Conservation (phyloP, 2,888 invertebrate species). For the Tryphoninae sp. region DNA sequence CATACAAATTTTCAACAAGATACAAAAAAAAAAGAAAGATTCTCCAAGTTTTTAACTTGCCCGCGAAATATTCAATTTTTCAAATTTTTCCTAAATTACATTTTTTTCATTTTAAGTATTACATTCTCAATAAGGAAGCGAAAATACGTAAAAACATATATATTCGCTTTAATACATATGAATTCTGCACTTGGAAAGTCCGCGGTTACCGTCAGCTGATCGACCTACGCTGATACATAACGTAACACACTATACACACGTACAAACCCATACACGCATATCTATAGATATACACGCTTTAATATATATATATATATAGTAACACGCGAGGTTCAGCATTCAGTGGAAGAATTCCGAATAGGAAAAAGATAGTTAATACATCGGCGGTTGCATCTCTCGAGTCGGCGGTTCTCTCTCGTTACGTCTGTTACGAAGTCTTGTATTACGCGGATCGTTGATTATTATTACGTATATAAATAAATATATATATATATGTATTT, state of each 20-base stretch:
- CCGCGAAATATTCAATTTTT: background rate
- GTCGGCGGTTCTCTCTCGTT: conserved; percentile 29
- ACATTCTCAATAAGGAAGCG: no score
- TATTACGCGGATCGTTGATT: conserved; percentile 55
- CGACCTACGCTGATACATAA: background rate
- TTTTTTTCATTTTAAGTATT: background rate
- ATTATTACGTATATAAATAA: conserved; percentile 28
- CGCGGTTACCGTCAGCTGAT: background rate
- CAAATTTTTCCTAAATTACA: background rate
- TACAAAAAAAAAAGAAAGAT: no score
- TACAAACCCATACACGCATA: background rate
- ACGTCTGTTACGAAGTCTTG: conserved; percentile 46
- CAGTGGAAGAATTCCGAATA: conserved; percentile 39
- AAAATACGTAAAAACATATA: no score
- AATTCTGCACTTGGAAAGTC: background rate
- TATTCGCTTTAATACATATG: no score
- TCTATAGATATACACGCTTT: background rate
- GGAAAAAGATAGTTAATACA: conserved; percentile 38
- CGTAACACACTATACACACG: background rate
- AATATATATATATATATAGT: conserved; percentile 9
- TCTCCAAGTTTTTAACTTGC: no score
- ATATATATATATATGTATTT: conserved; percentile 4
- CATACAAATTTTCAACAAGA: no score
- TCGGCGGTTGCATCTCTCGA: conserved; percentile 49
- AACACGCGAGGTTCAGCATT: conserved; percentile 30